Evolutionary conservation across 2,888 invertebrate genomes (phyloP).

Genomic region (Heteropelma amictum): DNA sequence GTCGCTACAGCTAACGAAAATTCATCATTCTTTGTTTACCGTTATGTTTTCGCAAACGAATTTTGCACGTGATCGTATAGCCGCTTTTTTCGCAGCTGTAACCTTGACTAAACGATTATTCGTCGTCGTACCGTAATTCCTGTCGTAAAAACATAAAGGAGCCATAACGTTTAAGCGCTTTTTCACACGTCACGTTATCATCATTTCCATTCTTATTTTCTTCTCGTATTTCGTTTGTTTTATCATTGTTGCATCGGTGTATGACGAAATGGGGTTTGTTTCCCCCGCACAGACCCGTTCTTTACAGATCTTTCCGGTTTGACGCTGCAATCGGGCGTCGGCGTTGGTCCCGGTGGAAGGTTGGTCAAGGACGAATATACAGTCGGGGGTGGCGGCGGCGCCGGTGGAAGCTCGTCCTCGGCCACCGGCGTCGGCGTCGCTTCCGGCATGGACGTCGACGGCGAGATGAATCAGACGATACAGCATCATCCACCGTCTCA

Average conservation of each 20-base stretch:
- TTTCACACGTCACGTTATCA: constrained; percentile 18
- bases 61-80: constrained; percentile 28
- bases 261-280: constrained; percentile 76
- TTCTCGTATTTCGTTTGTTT: constrained; percentile 57
- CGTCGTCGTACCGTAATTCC: no score
- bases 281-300: constrained; percentile 77
- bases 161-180: constrained; percentile 43
- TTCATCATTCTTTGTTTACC: no score
- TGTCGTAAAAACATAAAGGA: not conserved
- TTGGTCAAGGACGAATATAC: constrained; percentile 96
- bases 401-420: constrained; percentile 72
- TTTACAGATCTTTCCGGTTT: constrained; percentile 92
- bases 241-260: constrained; percentile 74
- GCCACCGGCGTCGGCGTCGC: constrained; percentile 77
- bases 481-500: constrained; percentile 85
- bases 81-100: constrained; percentile 38
- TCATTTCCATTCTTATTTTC: constrained; percentile 4
- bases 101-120: no score
- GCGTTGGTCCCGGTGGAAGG: constrained; percentile 82
- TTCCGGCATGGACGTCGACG: constrained; percentile 81
- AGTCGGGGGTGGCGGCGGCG: constrained; percentile 83
- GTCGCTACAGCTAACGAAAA: no score
- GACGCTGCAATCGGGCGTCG: constrained; percentile 88
- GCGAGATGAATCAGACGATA: constrained; percentile 83
- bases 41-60: not conserved